phyloP scores from a whole-genome alignment of 2,888 invertebrate genomes.

The Orchesellides sinensis region DNA sequence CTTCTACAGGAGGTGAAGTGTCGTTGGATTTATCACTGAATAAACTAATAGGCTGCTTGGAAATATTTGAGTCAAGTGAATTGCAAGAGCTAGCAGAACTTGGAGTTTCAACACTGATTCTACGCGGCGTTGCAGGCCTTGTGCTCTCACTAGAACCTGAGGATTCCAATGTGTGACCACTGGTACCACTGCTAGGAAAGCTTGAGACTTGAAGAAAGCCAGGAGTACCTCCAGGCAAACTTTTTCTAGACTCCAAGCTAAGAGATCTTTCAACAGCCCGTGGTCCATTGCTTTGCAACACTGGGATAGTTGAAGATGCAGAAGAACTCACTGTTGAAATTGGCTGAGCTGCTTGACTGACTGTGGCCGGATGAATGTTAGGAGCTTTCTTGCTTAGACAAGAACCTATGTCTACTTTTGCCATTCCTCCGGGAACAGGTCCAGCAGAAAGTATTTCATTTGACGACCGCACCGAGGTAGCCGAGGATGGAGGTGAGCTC shows the following conservation, averaged over 20 bases:
- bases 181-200: constrained; percentile 34
- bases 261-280: constrained; percentile 73
- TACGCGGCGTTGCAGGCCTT: constrained; percentile 61
- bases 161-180: constrained; percentile 36
- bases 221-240: constrained; percentile 47
- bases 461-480: neutral
- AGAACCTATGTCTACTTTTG: neutral
- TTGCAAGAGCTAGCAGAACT: constrained; percentile 43
- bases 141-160: constrained; percentile 26
- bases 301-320: constrained; percentile 1
- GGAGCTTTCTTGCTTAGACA: constrained; percentile 14
- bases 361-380: constrained; percentile 4
- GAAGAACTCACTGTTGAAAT: constrained; percentile 10
- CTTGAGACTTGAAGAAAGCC: constrained; percentile 27
- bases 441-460: neutral
- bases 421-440: constrained; percentile 1
- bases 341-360: constrained; percentile 13
- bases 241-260: constrained; percentile 72
- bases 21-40: constrained; percentile 34
- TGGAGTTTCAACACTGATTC: constrained; percentile 72
- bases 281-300: constrained; percentile 52
- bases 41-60: constrained; percentile 14
- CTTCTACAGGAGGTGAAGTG: neutral
- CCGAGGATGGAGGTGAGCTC: constrained; percentile 28
- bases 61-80: constrained; percentile 16